A percentile compares a stretch with the other conserved stretches of the same genome.
These are phyloP conservation scores for Camponotus vicinus DNA, from an alignment of 1,140 invertebrate species.

Conservation along the genomic window DNA sequence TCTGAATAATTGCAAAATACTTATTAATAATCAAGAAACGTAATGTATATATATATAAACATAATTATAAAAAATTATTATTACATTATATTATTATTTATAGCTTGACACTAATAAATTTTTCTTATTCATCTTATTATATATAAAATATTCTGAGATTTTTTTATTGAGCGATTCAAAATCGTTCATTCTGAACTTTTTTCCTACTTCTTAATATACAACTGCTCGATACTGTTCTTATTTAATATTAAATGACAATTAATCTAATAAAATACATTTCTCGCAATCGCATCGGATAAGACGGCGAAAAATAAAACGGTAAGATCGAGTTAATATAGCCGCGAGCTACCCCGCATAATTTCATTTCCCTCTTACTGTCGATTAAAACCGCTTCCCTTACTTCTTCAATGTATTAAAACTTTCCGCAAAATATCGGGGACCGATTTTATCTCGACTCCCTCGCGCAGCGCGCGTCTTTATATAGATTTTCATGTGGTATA, in stretches of 20 bases:
- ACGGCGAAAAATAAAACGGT: constrained; percentile 18
- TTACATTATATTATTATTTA: not conserved
- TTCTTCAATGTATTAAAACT: constrained; percentile 38
- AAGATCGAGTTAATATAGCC: not conserved
- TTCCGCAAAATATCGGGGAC: constrained; percentile 34
- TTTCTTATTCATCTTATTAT: not conserved
- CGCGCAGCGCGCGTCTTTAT: constrained; percentile 22
- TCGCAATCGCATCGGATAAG: not conserved
- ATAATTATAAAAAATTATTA: not conserved
- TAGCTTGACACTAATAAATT: not conserved
- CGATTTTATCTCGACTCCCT: constrained; percentile 46
- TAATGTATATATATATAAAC: too few relatives aligned
- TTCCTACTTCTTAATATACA: not conserved
- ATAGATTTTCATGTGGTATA: constrained; percentile 21
- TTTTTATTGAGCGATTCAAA: not conserved
- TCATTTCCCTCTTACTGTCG: constrained; percentile 34
- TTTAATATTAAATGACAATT: not conserved
- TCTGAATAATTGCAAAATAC: not conserved
- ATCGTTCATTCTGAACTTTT: not conserved
- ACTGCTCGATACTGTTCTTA: not conserved
- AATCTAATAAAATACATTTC: constrained; percentile 7
- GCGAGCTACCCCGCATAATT: constrained; percentile 14
- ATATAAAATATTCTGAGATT: not conserved
- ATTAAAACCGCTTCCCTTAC: constrained; percentile 37
- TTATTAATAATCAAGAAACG: constrained; percentile 1